A percentile compares a stretch with the other conserved stretches of the same genome.
These are phyloP conservation scores for Ariopsis seemanni DNA, from an alignment of 2,113 vertebrate genomes.

Conservation along the genomic window DNA sequence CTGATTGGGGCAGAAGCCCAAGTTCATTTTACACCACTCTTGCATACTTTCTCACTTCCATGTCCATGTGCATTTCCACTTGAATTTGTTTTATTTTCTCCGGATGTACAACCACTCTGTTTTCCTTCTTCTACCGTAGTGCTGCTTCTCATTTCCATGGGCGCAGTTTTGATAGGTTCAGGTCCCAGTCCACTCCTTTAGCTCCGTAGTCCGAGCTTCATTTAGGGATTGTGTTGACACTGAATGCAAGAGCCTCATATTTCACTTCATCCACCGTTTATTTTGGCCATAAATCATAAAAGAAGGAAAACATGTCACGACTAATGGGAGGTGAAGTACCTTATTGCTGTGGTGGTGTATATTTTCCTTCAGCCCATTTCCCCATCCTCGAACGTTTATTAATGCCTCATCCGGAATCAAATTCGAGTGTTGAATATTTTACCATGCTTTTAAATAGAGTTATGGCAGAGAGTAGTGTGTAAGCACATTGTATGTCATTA, in stretches of 20 bases:
- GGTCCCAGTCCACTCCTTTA: constrained; percentile 57
- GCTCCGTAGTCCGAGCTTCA: constrained; percentile 62
- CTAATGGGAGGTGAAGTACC: constrained; percentile 61
- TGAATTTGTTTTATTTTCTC: constrained; percentile 6
- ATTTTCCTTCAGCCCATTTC: constrained; percentile 42
- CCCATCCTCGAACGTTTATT: constrained; percentile 40
- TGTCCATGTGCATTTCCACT: background rate
- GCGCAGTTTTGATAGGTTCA: constrained; percentile 43
- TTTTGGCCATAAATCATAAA: constrained; percentile 69
- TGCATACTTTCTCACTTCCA: background rate
- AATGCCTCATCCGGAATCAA: constrained; percentile 36
- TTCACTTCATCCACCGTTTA: constrained; percentile 57
- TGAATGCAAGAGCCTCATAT: constrained; percentile 65
- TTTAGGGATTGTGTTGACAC: constrained; percentile 61
- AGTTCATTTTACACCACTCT: background rate
- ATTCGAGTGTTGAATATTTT: constrained; percentile 38
- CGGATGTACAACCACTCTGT: background rate
- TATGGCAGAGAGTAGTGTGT: background rate
- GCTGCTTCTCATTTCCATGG: constrained; percentile 37
- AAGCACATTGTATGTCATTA: background rate
- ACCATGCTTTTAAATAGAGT: constrained; percentile 8
- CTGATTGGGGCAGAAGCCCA: constrained; percentile 1
- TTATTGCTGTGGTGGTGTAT: constrained; percentile 39
- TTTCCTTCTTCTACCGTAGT: background rate
- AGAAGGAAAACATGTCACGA: constrained; percentile 70